Base-by-base conservation (phyloP, 2,113 vertebrate genomes). In the Bostrychus sinensis region DNA sequence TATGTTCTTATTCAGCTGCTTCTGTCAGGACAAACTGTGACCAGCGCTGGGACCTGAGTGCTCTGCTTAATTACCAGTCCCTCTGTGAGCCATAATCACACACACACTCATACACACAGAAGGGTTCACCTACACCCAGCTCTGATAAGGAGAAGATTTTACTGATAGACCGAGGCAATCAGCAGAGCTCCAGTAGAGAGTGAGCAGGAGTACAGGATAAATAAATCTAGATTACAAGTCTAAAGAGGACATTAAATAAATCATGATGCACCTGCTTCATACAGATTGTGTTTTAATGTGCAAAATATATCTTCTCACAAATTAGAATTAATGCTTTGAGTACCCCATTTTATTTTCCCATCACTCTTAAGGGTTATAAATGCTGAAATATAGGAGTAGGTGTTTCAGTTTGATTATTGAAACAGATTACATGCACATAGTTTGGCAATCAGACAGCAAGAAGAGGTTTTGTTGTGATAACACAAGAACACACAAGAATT, bases 11-110 rank as follows among this genome's bases (percentile, higher is more conserved):
- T n/a, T n/a, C n/a, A 51, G 53, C 25, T 56, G 38, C 30, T 39
- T 53, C 22, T 64, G 66, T 72, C 53, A 43, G 30, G 7, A 20
- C 45, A 32, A 9, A 58, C 60, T 19, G 43, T 57, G 74, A 64
- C 60, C 51, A 70, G 12, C 26, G 41, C 22, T 3, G n/a, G 48
- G 62, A 74, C 75, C 72, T 66, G 26, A 12, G 50, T 45, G 50
- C 56, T 58, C 32, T 34, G 42, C 59, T 65, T 75, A 65, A 72
- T 80, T 62, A 83, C 55, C 25, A 41, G 61, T 61, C 56, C 62
- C 65, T 54, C 57, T 39, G 37, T 57, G 65, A 61, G 60, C 62
- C 28, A 62, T 61, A 59, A 77, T 56, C 42, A 63, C 2, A 34
- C 20, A 57, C 19, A 51, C 41, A 13, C 17, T 48, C 34, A 56